Conservation (phyloP, 2,888 invertebrate genomes). For the Lochmaea crataegi region DNA sequence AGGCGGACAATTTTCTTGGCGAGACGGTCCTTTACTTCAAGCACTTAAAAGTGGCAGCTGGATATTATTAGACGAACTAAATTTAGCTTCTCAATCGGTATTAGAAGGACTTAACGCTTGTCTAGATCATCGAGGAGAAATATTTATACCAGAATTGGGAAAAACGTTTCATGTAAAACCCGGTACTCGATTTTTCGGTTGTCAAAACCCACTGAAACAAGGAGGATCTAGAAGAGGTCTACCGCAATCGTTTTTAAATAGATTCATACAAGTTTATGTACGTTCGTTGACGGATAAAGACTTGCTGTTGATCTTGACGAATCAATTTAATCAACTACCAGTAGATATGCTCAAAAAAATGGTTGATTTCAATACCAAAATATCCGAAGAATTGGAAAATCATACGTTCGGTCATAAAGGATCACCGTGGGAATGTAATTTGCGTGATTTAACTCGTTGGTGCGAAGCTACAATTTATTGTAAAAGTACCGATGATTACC, state of each 20-base stretch:
- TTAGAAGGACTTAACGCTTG: constrained; percentile 98
- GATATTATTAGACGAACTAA: constrained; percentile 97
- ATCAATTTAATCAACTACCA: constrained; percentile 74
- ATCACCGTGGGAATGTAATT: constrained; percentile 96
- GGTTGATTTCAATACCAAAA: constrained; percentile 80
- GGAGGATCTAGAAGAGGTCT: constrained; percentile 96
- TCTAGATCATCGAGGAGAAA: constrained; percentile 95
- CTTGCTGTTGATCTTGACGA: constrained; percentile 73
- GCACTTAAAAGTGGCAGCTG: constrained; percentile 94
- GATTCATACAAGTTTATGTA: constrained; percentile 91
- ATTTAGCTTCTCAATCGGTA: constrained; percentile 98
- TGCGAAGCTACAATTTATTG: constrained; percentile 77
- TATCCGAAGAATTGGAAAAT: constrained; percentile 74
- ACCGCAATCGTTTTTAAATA: constrained; percentile 96
- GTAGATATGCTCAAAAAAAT: constrained; percentile 74
- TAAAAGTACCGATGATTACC: constrained; percentile 39
- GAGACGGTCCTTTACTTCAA: constrained; percentile 93
- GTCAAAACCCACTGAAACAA: constrained; percentile 96
- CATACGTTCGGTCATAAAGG: constrained; percentile 82
- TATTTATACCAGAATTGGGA: constrained; percentile 95
- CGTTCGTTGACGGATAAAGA: constrained; percentile 75
- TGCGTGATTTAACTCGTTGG: constrained; percentile 95
- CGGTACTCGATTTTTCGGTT: constrained; percentile 91
- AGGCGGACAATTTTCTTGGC: constrained; percentile 92
- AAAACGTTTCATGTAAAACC: constrained; percentile 82